These are phyloP conservation scores for Lycorma delicatula DNA, from an alignment of 1,140 invertebrate genomes.

Conservation along the genomic window DNA sequence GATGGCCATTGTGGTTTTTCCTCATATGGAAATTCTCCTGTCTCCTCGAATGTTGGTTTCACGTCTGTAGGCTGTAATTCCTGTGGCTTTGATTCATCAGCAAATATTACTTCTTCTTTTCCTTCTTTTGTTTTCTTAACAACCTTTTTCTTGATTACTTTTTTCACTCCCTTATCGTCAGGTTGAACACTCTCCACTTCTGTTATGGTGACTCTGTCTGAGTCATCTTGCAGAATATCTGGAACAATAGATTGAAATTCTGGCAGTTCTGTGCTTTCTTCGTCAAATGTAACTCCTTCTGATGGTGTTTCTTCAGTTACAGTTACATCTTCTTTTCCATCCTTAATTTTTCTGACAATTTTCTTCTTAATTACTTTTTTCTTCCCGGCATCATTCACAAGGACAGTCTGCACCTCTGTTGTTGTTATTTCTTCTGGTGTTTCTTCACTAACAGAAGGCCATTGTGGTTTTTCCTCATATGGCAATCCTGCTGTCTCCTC, in stretches of 20 bases:
- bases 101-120: conserved; percentile 25
- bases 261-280: neutral
- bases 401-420: conserved; percentile 23
- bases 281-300: conserved; percentile 12
- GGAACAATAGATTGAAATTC: conserved; percentile 4
- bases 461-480: too few species aligned
- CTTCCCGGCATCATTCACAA: conserved; percentile 23
- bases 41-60: conserved; percentile 23
- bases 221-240: neutral
- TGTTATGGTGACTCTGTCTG: conserved; percentile 10
- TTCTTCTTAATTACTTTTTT: conserved; percentile 37
- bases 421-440: too few species aligned
- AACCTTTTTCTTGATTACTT: conserved; percentile 30
- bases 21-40: conserved; percentile 20
- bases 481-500: too few species aligned
- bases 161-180: conserved; percentile 19
- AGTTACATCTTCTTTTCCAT: conserved; percentile 28
- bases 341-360: conserved; percentile 21
- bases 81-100: too few species aligned
- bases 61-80: neutral
- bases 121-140: conserved; percentile 28
- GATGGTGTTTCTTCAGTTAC: conserved; percentile 23
- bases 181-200: conserved; percentile 26
- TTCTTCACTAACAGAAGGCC: too few species aligned
- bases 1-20: conserved; percentile 31